Conservation (phyloP, 2,888 invertebrate species). For the Tipula confusa region DNA sequence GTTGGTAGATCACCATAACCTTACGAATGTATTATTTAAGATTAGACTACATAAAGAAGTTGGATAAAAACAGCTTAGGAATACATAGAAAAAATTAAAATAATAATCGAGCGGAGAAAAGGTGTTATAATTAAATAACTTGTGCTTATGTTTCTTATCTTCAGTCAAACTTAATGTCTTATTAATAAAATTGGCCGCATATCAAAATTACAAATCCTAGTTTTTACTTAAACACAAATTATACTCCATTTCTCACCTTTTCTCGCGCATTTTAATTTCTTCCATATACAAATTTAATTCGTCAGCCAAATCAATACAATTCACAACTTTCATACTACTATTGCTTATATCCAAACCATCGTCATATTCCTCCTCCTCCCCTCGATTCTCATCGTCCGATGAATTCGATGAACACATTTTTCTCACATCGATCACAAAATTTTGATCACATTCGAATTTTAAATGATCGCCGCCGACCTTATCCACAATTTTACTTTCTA, state of each 20-base stretch:
- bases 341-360: conserved; percentile 49
- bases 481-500: neutral
- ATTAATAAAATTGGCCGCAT: no score
- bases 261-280: conserved; percentile 39
- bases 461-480: neutral
- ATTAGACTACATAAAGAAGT: no score
- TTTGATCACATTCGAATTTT: neutral
- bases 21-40: no score
- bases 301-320: conserved; percentile 48
- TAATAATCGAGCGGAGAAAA: no score
- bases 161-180: no score
- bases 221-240: neutral
- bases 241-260: conserved; percentile 33
- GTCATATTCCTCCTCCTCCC: conserved; percentile 35
- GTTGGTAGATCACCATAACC: no score
- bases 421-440: neutral
- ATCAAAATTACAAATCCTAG: neutral
- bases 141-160: no score
- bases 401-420: neutral
- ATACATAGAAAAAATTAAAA: no score
- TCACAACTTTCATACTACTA: conserved; percentile 49
- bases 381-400: neutral
- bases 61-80: no score
- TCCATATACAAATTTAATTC: conserved; percentile 50
- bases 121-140: no score